Evolutionary conservation across 1,140 invertebrate genomes (phyloP), one percentile per base, ranked within the genome.

Genomic region (Drosophila dunni): DNA sequence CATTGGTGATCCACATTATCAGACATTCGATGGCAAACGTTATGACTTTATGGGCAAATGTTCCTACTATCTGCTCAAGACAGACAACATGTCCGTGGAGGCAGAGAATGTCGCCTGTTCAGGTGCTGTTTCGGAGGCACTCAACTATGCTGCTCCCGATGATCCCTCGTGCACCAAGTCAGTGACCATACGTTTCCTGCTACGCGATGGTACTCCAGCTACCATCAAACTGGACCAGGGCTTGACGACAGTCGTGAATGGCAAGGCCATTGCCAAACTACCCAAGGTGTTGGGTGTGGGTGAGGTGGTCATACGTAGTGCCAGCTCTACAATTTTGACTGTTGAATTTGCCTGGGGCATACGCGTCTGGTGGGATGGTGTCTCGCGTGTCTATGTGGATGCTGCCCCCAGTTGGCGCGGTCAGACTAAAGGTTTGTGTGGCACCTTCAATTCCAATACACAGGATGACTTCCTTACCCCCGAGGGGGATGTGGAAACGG

Each of bases 1-100:
- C 0, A 94, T 97, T 15, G 97, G 97, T 0, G 97, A 98, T 93
- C 97, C 97, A 3, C 97, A 98, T 93, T 98, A 98, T 92, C 94
- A 94, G 20, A 98, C 97, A 0, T 98, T 98, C 89, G 97, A 98
- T 92, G 97, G 97, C 0, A 95, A 94, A 63, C 94, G 94, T 7
- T 98, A 95, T 90, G 95, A 98, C 91, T 98, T 98, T 91, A 97
- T 97, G 96, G 97, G 97, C 8, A 95, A 96, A 70, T 98, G 97
- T 92, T 95, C 95, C 0, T 98, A 98, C 88, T 96, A 96, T 82
- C 91, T 98, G 45, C 92, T 98, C 1, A 95, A 96, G 76, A 92
- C 93, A 0, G 81, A 93, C 0, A 94, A 96, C 75, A 94, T 96
- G 75, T 95, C 94, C 0, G 94, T 98, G 20, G 95, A 97, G 82